Conservation (phyloP, 2,797 vertebrate genomes). For the Saxicola maurus region DNA sequence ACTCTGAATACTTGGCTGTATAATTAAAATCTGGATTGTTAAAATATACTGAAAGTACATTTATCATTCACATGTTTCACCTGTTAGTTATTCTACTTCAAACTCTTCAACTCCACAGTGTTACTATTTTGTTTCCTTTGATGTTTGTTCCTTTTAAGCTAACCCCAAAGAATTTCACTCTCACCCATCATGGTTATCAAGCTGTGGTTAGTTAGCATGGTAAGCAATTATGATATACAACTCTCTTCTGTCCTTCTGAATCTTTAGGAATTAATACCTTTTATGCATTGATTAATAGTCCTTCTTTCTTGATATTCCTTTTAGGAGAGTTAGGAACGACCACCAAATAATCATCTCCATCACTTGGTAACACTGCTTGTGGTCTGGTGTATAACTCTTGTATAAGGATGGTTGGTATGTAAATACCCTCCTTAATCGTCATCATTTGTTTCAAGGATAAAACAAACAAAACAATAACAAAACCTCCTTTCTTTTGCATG, state of each 20-base stretch:
- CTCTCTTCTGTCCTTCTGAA: background rate
- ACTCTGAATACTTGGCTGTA: background rate
- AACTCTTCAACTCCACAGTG: background rate
- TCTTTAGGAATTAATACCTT: background rate
- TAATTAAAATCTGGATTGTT: background rate
- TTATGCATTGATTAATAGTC: background rate
- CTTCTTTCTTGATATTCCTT: background rate
- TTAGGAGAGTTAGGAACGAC: background rate
- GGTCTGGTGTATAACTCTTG: background rate
- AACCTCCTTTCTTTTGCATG: slow-evolving; percentile 35
- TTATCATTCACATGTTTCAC: background rate
- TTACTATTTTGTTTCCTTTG: background rate
- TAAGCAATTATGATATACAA: background rate
- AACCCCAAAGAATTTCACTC: slow-evolving; percentile 27
- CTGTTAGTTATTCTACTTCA: background rate
- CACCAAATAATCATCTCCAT: background rate
- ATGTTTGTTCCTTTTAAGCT: background rate
- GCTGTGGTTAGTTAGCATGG: background rate
- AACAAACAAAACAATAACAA: slow-evolving; percentile 47
- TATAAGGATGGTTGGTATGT: background rate
- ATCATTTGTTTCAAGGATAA: slow-evolving; percentile 39
- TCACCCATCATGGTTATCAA: background rate
- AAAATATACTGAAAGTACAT: background rate
- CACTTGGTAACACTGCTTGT: background rate
- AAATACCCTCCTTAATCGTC: slow-evolving; percentile 27